Conservation (phyloP, 2,888 invertebrate genomes). For the Coelogynopora nodosa region DNA sequence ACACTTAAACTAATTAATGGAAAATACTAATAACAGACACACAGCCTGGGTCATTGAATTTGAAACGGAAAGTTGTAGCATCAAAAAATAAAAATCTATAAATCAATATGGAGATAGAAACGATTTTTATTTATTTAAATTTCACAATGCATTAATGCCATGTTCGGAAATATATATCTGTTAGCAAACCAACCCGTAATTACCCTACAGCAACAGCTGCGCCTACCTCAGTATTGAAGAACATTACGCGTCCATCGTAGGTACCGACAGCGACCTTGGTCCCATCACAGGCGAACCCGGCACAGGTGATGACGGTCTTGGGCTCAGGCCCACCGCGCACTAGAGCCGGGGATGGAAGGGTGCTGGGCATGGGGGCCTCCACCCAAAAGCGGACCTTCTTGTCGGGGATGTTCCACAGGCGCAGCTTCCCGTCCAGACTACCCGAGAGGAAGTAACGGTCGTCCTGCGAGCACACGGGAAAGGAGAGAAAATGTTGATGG, state of each 20-base stretch:
- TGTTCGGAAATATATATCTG: no score
- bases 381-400: constrained; percentile 93
- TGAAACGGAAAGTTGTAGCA: no score
- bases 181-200: no score
- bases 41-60: no score
- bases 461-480: constrained; percentile 60
- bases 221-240: constrained; percentile 81
- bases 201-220: neutral
- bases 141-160: no score
- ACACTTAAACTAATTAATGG: no score
- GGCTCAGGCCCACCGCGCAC: constrained; percentile 73
- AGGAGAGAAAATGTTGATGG: neutral
- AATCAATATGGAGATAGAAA: no score
- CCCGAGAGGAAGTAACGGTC: constrained; percentile 82
- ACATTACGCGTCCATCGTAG: constrained; percentile 94
- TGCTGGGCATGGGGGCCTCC: constrained; percentile 43
- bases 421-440: constrained; percentile 89
- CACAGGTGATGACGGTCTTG: constrained; percentile 76
- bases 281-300: constrained; percentile 93
- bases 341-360: constrained; percentile 58
- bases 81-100: no score
- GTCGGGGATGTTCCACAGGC: constrained; percentile 99
- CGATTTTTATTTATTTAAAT: no score
- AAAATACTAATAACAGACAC: no score
- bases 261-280: constrained; percentile 97